Base-by-base conservation (phyloP, 2,113 vertebrate genomes). In the Vulpes ferrilata region DNA sequence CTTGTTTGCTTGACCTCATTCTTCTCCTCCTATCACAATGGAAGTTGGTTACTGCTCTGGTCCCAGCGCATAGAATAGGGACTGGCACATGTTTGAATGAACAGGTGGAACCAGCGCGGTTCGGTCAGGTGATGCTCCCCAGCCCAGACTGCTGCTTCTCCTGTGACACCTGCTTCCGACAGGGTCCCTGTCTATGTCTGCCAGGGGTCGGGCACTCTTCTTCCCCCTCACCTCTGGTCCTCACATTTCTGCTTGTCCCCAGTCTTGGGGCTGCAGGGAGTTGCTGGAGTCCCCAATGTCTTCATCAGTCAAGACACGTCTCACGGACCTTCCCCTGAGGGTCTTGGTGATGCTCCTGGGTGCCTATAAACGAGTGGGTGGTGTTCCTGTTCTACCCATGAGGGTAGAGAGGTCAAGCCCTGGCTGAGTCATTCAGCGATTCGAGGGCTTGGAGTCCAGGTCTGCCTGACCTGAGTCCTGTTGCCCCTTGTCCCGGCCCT, bases 341-440 rank as follows among this genome's bases (percentile, higher is more conserved):
- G 73, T 13, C 74, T 48, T 16, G 43, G 43, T 3, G 43, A 1
- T 2, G 32, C 73, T 43, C 51, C 17, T 85, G 32, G 64, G 73
- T 4, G 30, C 79, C 85, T 12, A 1, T 0, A 0, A 2, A 6
- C 13, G 11, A 51, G 80, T 38, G 43, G 15, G 65, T n/a, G n/a
- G 9, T 13, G 43, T 25, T 7, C 60, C 62, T 23, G 11, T 71
- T 38, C 57, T 15, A 35, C 57, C 0, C 5, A 4, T 8, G 57
- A n/a, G 3, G 23, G 22, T 48, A 27, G 73, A 51, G 85, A 27
- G 59, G 60, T 4, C 3, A 1, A 55, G 80, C 53, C 60, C 38
- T 55, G 32, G 86, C 13, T 85, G 13, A 17, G 83, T 7, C 38
- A 23, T 22, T 43, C 88, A 53, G 82, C 6, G 57, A 11, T 35